A percentile compares a stretch with the other conserved stretches of the same genome.
Conservation (phyloP, 1,140 invertebrate genomes). For the Mizuhopecten yessoensis region DNA sequence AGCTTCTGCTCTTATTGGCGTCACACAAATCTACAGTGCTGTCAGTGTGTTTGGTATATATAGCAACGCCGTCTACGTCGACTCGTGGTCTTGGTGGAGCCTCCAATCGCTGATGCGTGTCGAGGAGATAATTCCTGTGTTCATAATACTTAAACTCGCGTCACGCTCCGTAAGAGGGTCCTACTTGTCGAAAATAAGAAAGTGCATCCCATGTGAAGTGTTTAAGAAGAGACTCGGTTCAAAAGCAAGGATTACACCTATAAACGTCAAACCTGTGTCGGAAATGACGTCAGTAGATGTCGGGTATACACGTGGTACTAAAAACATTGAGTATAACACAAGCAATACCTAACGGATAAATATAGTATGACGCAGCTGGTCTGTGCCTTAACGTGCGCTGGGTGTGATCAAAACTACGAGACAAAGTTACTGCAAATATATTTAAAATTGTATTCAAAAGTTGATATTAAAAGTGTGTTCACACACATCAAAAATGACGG, state of each 20-base stretch:
- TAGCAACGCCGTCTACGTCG: constrained; percentile 52
- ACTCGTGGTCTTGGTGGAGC: constrained; percentile 69
- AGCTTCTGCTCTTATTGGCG: constrained; percentile 53
- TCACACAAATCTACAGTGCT: constrained; percentile 63
- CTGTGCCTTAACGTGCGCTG: not conserved
- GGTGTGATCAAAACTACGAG: too few relatives aligned
- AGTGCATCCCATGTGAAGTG: not conserved
- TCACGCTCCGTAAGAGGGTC: constrained; percentile 43
- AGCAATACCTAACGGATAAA: not conserved
- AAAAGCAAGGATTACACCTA: not conserved
- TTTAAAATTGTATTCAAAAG: too few relatives aligned
- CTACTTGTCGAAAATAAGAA: not conserved
- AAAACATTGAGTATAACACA: not conserved
- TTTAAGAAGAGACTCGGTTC: not conserved
- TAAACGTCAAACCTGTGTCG: not conserved
- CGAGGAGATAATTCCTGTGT: constrained; percentile 59
- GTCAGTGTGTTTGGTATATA: constrained; percentile 64
- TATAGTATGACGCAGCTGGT: not conserved
- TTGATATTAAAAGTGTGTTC: too few relatives aligned
- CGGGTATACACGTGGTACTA: not conserved
- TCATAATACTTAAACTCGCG: constrained; percentile 54
- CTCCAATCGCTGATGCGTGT: constrained; percentile 64
- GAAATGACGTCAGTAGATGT: constrained; percentile 7
- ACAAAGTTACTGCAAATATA: too few relatives aligned
- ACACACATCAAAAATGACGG: too few relatives aligned